These are phyloP conservation scores for Podotricha telesiphe DNA, from an alignment of 2,888 invertebrate species.

Conservation along the genomic window DNA sequence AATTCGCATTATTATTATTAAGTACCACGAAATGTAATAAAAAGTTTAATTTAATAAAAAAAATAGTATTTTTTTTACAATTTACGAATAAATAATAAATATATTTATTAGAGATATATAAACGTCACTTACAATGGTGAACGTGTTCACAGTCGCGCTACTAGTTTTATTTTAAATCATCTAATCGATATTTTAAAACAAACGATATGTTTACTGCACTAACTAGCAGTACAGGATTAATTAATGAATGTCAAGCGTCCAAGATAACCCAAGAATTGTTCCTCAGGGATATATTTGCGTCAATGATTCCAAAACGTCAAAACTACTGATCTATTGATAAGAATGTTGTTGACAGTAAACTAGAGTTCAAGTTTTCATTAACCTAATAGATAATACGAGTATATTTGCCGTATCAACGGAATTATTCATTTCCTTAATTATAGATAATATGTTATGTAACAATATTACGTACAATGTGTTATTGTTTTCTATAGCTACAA, in stretches of 20 bases:
- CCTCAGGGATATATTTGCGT: conserved; percentile 65
- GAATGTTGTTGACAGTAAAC: conserved; percentile 59
- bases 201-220: conserved; percentile 33
- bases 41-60: neutral
- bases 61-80: neutral
- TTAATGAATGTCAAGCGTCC: conserved; percentile 56
- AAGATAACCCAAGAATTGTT: conserved; percentile 67
- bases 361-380: conserved; percentile 65
- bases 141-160: conserved; percentile 30
- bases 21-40: neutral
- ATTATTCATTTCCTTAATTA: conserved; percentile 41
- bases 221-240: conserved; percentile 54
- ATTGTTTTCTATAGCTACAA: conserved; percentile 4
- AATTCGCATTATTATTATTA: neutral
- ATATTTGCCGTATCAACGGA: conserved; percentile 43
- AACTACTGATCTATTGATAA: conserved; percentile 54
- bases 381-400: conserved; percentile 54
- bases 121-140: neutral
- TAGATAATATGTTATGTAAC: conserved; percentile 22
- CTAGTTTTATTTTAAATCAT: conserved; percentile 36
- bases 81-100: neutral
- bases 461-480: conserved; percentile 9
- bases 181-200: conserved; percentile 33
- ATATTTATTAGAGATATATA: neutral
- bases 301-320: conserved; percentile 59